Conservation (phyloP, 2,888 invertebrate species). For the Nephrotoma flavescens region DNA sequence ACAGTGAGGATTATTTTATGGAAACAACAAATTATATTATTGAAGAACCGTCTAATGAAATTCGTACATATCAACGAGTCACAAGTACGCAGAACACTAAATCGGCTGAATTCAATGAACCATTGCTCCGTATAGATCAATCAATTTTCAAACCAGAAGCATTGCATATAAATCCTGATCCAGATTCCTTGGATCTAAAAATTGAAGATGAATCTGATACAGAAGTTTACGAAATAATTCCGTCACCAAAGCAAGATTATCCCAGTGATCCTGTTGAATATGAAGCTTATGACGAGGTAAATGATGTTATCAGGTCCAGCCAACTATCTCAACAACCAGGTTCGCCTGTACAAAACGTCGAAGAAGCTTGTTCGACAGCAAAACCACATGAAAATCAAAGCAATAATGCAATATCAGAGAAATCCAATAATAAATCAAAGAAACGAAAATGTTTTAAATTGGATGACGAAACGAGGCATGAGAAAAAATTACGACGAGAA, state of each 20-base stretch:
- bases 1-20: background rate
- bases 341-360: background rate
- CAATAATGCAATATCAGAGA: background rate
- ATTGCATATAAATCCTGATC: background rate
- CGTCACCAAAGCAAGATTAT: background rate
- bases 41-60: background rate
- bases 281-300: background rate
- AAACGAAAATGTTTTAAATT: background rate
- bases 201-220: background rate
- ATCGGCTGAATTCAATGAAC: background rate
- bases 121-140: background rate
- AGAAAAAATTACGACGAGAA: background rate
- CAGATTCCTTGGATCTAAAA: background rate
- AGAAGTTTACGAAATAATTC: background rate
- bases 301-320: background rate
- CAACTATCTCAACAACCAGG: background rate
- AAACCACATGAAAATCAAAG: background rate
- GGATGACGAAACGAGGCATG: background rate
- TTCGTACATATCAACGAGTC: background rate
- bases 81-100: background rate
- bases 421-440: background rate
- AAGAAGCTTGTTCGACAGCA: background rate
- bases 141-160: background rate
- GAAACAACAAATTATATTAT: background rate
- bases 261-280: background rate